A percentile compares a stretch with the other conserved stretches of the same genome.
phyloP scores from a whole-genome alignment of 1,140 invertebrate genomes.

The Bombus waltoni region DNA sequence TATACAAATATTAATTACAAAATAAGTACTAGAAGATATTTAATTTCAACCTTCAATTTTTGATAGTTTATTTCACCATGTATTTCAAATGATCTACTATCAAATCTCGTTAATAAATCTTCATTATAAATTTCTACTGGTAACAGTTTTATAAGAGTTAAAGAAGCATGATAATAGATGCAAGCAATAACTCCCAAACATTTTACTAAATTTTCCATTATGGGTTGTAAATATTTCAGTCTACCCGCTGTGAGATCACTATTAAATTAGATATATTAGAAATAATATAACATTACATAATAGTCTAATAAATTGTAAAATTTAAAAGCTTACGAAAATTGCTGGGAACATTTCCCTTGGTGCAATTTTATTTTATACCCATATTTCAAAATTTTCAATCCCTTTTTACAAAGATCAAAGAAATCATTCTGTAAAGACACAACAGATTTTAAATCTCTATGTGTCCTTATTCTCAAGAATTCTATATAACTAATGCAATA shows the following conservation, averaged over 20 bases:
- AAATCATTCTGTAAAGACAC: constrained; percentile 73
- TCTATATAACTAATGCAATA: constrained; percentile 58
- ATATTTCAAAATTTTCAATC: constrained; percentile 74
- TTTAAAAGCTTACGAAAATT: constrained; percentile 70
- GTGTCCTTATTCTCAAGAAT: constrained; percentile 49
- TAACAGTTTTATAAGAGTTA: constrained; percentile 64
- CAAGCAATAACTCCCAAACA: constrained; percentile 69
- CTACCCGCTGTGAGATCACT: constrained; percentile 67
- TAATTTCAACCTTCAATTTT: constrained; percentile 67
- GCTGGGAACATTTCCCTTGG: constrained; percentile 55
- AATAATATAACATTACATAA: background rate
- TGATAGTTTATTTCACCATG: constrained; percentile 73
- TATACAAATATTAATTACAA: constrained; percentile 17
- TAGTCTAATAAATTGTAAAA: background rate
- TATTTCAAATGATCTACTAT: constrained; percentile 62
- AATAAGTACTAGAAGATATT: constrained; percentile 7
- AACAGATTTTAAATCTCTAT: constrained; percentile 65
- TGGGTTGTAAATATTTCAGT: constrained; percentile 69
- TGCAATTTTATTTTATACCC: constrained; percentile 66
- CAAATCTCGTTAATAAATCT: constrained; percentile 69
- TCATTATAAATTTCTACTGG: constrained; percentile 46
- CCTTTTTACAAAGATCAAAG: constrained; percentile 69
- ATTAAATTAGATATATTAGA: constrained; percentile 20
- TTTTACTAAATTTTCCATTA: constrained; percentile 69
- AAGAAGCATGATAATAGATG: constrained; percentile 66